Conservation (phyloP, 2,888 invertebrate genomes). For the Agrilus cyanescens region DNA sequence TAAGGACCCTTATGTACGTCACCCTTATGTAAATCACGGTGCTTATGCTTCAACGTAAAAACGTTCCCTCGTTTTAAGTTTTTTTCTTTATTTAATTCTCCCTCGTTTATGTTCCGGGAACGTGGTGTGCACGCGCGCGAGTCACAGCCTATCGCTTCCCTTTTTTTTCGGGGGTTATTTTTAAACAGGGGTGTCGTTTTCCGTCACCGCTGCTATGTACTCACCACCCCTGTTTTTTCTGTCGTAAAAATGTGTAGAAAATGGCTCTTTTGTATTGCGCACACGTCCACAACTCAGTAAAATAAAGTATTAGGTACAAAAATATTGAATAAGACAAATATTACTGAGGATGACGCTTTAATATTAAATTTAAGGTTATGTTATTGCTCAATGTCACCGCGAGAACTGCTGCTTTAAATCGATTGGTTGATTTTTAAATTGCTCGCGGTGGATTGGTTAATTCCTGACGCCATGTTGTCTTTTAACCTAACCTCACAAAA, state of each 20-base stretch:
- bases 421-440: too few relatives aligned
- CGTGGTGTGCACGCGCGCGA: constrained; percentile 20
- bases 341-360: too few relatives aligned
- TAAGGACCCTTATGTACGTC: constrained; percentile 4
- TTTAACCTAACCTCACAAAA: not conserved
- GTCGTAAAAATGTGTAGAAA: constrained; percentile 16
- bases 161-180: constrained; percentile 19
- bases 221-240: constrained; percentile 17
- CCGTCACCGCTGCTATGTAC: constrained; percentile 9
- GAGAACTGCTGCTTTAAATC: too few relatives aligned
- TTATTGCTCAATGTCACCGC: too few relatives aligned
- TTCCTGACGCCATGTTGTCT: too few relatives aligned
- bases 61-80: constrained; percentile 12
- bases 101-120: constrained; percentile 15
- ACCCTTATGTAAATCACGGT: constrained; percentile 16
- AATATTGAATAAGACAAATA: too few relatives aligned
- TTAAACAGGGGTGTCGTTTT: constrained; percentile 15
- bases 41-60: constrained; percentile 14
- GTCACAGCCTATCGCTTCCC: constrained; percentile 18
- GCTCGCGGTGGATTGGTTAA: too few relatives aligned
- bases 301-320: too few relatives aligned
- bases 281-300: constrained; percentile 4
- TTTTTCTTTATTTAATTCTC: constrained; percentile 14
- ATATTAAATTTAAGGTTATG: too few relatives aligned
- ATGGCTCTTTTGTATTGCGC: constrained; percentile 14